Conservation (phyloP, 2,888 invertebrate genomes). For the Melikaiella ostensackeni region DNA sequence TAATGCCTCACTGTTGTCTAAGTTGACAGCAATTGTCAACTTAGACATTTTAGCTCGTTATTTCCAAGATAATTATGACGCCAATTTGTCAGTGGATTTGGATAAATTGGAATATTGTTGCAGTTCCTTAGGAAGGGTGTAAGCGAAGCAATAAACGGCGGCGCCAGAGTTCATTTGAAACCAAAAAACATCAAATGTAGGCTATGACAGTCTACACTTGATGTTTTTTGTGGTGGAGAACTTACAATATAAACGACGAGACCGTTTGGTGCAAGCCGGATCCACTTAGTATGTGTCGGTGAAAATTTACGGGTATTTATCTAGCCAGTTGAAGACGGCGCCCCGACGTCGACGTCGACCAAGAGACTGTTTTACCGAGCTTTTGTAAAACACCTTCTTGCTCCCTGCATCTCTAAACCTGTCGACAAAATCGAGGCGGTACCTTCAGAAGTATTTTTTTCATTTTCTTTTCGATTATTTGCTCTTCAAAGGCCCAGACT, state of each 20-base stretch:
- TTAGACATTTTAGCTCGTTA: neutral
- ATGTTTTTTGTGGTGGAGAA: conserved; percentile 1
- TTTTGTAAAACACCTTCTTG: conserved; percentile 9
- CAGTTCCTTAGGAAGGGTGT: neutral
- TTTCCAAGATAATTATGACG: neutral
- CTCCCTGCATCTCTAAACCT: neutral
- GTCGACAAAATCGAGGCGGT: conserved; percentile 4
- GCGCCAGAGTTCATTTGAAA: conserved; percentile 28
- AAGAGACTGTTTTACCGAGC: neutral
- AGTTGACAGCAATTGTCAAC: neutral
- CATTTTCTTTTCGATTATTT: neutral
- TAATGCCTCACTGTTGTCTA: too few species aligned
- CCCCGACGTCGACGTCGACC: neutral
- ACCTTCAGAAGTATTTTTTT: conserved; percentile 5
- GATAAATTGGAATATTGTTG: neutral
- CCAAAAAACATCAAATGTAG: conserved; percentile 19
- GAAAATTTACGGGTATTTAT: conserved; percentile 16
- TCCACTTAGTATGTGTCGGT: neutral
- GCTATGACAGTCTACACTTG: conserved; percentile 1
- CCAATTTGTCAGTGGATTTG: neutral
- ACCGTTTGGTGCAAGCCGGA: conserved; percentile 12
- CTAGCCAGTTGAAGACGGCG: neutral
- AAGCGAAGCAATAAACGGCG: conserved; percentile 2
- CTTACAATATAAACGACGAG: conserved; percentile 1
- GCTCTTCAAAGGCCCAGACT: neutral